Evolutionary conservation across 2,888 invertebrate genomes (phyloP).

Genomic region (Parelbella ahira): DNA sequence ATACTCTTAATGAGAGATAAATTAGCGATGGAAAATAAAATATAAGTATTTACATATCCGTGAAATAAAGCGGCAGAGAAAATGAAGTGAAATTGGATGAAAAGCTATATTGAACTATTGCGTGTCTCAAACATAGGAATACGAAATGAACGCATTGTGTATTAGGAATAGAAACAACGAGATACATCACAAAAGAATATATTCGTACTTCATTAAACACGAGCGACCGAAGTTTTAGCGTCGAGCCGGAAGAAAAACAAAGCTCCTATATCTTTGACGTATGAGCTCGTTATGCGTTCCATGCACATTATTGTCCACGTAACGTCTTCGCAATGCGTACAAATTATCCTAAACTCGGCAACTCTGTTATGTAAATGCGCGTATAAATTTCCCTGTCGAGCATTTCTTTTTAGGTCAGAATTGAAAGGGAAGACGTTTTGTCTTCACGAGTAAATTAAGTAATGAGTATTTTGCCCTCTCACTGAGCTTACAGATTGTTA

Average conservation of each 20-base stretch:
- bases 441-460: constrained; percentile 34
- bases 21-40: too few species aligned
- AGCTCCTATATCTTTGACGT: constrained; percentile 45
- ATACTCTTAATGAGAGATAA: too few species aligned
- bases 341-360: constrained; percentile 53
- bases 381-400: constrained; percentile 48
- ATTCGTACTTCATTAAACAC: constrained; percentile 4
- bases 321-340: constrained; percentile 52
- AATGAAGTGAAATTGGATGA: too few species aligned
- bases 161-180: too few species aligned
- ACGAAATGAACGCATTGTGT: too few species aligned
- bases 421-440: constrained; percentile 38
- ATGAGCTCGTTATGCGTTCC: constrained; percentile 56
- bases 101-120: too few species aligned
- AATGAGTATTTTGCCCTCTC: constrained; percentile 39
- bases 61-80: too few species aligned
- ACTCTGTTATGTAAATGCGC: constrained; percentile 57
- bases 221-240: constrained; percentile 9
- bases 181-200: too few species aligned
- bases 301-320: constrained; percentile 53
- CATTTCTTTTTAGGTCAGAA: constrained; percentile 45
- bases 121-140: too few species aligned
- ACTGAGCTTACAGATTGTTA: constrained; percentile 25
- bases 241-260: constrained; percentile 42
- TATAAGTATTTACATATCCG: too few species aligned